Conservation (phyloP, 2,888 invertebrate species). For the Cryptocephalus primarius region DNA sequence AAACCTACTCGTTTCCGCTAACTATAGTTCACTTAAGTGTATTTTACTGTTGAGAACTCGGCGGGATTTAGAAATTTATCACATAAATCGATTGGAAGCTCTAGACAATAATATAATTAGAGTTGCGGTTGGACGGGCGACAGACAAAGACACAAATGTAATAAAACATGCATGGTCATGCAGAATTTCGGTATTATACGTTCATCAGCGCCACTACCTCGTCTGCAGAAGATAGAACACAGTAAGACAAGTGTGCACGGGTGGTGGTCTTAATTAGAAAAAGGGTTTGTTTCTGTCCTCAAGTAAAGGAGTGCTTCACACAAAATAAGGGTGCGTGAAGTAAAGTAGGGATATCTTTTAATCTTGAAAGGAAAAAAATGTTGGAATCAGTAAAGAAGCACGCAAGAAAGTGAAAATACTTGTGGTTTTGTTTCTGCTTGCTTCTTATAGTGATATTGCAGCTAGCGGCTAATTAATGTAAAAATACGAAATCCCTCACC, state of each 20-base stretch:
- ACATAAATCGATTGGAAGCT: too few species aligned
- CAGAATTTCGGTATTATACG: too few species aligned
- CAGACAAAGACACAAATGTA: too few species aligned
- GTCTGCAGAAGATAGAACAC: too few species aligned
- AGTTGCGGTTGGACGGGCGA: too few species aligned
- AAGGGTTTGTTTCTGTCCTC: conserved; percentile 2
- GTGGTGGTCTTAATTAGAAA: conserved; percentile 4
- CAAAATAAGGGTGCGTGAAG: conserved; percentile 8
- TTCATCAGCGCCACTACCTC: not conserved
- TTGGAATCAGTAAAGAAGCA: conserved; percentile 18
- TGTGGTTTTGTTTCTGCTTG: conserved; percentile 18
- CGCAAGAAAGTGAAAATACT: conserved; percentile 18
- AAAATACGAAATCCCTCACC: not conserved
- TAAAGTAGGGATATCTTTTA: conserved; percentile 7
- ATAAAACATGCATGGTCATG: too few species aligned
- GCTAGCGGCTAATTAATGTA: conserved; percentile 3
- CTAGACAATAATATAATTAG: too few species aligned
- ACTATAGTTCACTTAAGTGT: too few species aligned
- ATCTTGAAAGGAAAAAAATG: conserved; percentile 6
- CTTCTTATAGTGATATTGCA: conserved; percentile 17
- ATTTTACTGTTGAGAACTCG: too few species aligned
- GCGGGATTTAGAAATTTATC: too few species aligned
- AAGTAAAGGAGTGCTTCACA: conserved; percentile 5
- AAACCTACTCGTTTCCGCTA: too few species aligned
- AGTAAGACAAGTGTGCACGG: not conserved